Conservation (phyloP, 2,888 invertebrate genomes). For the Synergus japonicus region DNA sequence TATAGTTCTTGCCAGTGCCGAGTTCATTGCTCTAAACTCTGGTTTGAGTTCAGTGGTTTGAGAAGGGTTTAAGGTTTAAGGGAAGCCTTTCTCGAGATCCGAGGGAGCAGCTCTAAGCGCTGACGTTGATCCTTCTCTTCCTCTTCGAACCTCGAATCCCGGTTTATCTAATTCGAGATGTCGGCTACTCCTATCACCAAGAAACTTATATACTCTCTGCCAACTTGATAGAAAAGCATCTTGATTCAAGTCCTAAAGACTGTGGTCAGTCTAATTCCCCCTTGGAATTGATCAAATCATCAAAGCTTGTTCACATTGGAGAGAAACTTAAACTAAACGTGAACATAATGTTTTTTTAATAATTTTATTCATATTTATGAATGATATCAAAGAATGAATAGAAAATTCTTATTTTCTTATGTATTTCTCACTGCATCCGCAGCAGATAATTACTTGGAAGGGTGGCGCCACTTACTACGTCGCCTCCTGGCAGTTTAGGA, state of each 20-base stretch:
- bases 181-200: conserved; percentile 65
- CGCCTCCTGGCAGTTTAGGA: background rate
- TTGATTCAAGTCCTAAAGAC: background rate
- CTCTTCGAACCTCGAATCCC: conserved; percentile 68
- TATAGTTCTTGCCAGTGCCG: conserved; percentile 59
- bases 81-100: conserved; percentile 70
- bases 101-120: conserved; percentile 70
- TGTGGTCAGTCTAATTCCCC: conserved; percentile 10
- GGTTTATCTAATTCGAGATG: conserved; percentile 76
- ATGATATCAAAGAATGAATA: no score
- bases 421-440: no score
- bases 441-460: background rate
- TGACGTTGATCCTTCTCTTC: conserved; percentile 73
- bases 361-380: background rate
- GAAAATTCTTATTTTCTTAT: no score
- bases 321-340: background rate
- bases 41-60: conserved; percentile 66
- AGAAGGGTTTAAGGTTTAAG: conserved; percentile 75
- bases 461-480: background rate
- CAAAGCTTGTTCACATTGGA: background rate
- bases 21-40: conserved; percentile 73
- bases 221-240: conserved; percentile 22
- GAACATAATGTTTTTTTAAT: background rate
- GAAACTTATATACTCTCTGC: conserved; percentile 31
- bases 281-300: background rate